Conservation (phyloP, 2,888 invertebrate genomes). For the Dryocosmus kuriphilus region DNA sequence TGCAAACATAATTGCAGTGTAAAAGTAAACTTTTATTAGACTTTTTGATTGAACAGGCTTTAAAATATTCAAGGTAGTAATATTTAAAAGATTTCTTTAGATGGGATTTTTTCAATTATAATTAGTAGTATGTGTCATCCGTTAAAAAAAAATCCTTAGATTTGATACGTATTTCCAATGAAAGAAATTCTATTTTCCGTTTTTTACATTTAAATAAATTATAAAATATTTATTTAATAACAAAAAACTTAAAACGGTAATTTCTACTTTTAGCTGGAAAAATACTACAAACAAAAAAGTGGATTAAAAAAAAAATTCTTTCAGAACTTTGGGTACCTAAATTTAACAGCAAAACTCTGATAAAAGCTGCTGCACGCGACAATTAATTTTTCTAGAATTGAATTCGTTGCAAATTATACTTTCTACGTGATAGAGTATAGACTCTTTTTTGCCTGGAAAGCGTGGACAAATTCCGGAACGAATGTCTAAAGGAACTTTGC, state of each 20-base stretch:
- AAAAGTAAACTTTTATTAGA: not conserved
- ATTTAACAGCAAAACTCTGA: not conserved
- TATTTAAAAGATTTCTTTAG: not conserved
- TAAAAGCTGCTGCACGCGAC: not conserved
- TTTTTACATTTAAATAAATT: too few relatives aligned
- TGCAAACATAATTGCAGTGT: not conserved
- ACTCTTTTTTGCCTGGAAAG: constrained; percentile 22
- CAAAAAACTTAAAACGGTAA: too few relatives aligned
- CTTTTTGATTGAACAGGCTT: not conserved
- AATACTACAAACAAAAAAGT: too few relatives aligned
- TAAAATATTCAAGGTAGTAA: not conserved
- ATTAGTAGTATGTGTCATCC: too few relatives aligned
- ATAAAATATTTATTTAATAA: too few relatives aligned
- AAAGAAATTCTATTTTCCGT: too few relatives aligned
- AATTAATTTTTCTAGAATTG: not conserved
- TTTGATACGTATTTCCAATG: too few relatives aligned
- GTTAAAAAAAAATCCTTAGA: too few relatives aligned
- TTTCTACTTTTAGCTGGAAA: too few relatives aligned
- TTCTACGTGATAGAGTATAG: constrained; percentile 9
- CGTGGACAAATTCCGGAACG: constrained; percentile 30
- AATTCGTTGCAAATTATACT: not conserved
- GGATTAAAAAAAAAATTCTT: too few relatives aligned
- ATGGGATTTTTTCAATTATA: not conserved
- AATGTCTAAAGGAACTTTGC: constrained; percentile 24
- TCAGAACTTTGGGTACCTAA: too few relatives aligned